Conservation (phyloP, 2,888 invertebrate species). For the Automeris io region DNA sequence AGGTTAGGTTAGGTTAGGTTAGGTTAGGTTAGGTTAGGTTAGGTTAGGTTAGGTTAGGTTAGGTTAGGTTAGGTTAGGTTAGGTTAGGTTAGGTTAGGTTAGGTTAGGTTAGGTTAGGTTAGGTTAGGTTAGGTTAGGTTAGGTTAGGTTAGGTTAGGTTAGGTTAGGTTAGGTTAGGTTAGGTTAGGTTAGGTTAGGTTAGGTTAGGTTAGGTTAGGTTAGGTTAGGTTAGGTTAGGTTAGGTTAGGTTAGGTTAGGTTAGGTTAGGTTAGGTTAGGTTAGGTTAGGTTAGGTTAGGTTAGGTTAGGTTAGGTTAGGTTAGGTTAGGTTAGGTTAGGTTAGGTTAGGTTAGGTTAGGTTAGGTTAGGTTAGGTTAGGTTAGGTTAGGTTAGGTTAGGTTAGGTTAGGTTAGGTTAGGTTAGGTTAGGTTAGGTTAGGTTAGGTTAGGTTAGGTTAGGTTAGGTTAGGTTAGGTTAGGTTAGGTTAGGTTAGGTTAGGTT, state of each 20-base stretch:
- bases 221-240: constrained; percentile 14
- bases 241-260: constrained; percentile 11
- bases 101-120: constrained; percentile 14
- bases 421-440: constrained; percentile 8
- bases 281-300: constrained; percentile 3
- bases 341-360: constrained; percentile 11
- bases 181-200: constrained; percentile 11
- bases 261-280: constrained; percentile 6
- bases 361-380: constrained; percentile 9
- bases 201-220: constrained; percentile 13
- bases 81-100: constrained; percentile 14
- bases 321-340: constrained; percentile 11
- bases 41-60: constrained; percentile 6
- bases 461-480: constrained; percentile 12
- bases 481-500: constrained; percentile 12
- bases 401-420: constrained; percentile 7
- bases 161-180: constrained; percentile 13
- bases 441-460: constrained; percentile 11
- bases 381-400: constrained; percentile 6
- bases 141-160: constrained; percentile 14
- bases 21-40: constrained; percentile 6
- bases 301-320: constrained; percentile 9
- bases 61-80: constrained; percentile 8
- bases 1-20: constrained; percentile 6
- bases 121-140: constrained; percentile 14